A percentile compares a stretch with the other conserved stretches of the same genome.
Evolutionary conservation across 2,888 invertebrate genomes (phyloP).

Genomic region (Polyploca ridens): DNA sequence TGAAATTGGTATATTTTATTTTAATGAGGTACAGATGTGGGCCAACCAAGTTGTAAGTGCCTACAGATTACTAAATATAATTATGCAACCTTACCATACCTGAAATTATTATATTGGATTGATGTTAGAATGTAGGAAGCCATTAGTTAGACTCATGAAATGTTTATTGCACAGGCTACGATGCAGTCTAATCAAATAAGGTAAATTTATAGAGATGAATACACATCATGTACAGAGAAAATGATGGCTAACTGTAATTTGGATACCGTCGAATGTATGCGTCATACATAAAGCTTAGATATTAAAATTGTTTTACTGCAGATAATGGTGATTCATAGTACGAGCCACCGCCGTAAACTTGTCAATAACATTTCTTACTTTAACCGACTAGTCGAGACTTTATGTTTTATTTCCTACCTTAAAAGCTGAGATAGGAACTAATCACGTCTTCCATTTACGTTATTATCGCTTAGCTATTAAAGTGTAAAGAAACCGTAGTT

Average conservation of each 20-base stretch:
- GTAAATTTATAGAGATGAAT: constrained; percentile 15
- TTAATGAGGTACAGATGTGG: constrained; percentile 66
- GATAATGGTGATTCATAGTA: constrained; percentile 23
- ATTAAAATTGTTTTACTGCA: constrained; percentile 32
- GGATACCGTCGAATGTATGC: constrained; percentile 43
- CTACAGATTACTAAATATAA: constrained; percentile 42
- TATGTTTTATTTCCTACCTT: neutral
- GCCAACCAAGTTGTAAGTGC: constrained; percentile 64
- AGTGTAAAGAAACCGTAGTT: neutral
- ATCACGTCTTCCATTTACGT: constrained; percentile 11
- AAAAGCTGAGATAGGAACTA: constrained; percentile 6
- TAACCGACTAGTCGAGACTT: constrained; percentile 12
- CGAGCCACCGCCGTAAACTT: constrained; percentile 12
- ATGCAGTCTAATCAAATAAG: constrained; percentile 21
- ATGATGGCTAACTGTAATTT: constrained; percentile 51
- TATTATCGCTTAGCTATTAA: neutral
- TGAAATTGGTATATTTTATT: constrained; percentile 63
- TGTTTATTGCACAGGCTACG: constrained; percentile 25
- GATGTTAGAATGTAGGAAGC: constrained; percentile 62
- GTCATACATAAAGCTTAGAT: constrained; percentile 39
- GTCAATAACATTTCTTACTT: constrained; percentile 13
- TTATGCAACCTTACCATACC: constrained; percentile 54
- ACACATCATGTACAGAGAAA: constrained; percentile 33
- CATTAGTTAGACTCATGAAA: constrained; percentile 39
- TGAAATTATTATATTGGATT: constrained; percentile 56